These are phyloP conservation scores for Hedychridium roseum DNA, from an alignment of 2,888 invertebrate species.

Conservation along the genomic window DNA sequence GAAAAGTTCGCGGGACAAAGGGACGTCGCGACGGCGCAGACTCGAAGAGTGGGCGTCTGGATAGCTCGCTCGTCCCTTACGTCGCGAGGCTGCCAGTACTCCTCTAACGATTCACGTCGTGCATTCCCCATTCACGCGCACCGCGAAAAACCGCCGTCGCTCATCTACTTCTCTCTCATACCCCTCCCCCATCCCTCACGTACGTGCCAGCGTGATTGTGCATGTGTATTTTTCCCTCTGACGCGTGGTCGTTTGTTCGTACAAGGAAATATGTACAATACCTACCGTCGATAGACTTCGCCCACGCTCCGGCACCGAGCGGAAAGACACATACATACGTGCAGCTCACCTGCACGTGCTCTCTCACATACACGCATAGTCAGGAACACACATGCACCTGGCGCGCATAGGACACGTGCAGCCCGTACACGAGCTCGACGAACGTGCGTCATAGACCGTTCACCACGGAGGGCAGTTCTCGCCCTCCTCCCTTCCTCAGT, in stretches of 20 bases:
- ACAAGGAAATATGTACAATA: too few species aligned
- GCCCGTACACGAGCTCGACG: not conserved
- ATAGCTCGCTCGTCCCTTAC: slow-evolving; percentile 21
- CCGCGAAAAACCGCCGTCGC: slow-evolving; percentile 29
- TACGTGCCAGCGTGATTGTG: too few species aligned
- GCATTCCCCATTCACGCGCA: slow-evolving; percentile 31
- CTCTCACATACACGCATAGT: not conserved
- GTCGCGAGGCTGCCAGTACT: slow-evolving; percentile 28
- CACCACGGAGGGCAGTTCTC: too few species aligned
- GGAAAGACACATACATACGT: not conserved
- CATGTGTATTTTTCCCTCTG: too few species aligned
- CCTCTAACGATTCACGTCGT: slow-evolving; percentile 38
- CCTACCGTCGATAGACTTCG: too few species aligned
- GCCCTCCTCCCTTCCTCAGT: too few species aligned
- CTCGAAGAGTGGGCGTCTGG: slow-evolving; percentile 8
- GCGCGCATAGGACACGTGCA: not conserved
- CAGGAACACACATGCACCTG: not conserved
- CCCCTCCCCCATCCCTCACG: not conserved
- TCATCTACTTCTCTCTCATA: slow-evolving; percentile 7
- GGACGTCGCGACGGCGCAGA: slow-evolving; percentile 42
- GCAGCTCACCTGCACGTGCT: not conserved
- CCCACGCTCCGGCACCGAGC: too few species aligned
- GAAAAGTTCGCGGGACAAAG: slow-evolving; percentile 35
- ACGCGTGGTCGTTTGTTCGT: too few species aligned
- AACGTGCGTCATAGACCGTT: slow-evolving; percentile 3